Percentiles rank a stretch among this genome's conserved stretches.
Evolutionary conservation across 2,113 vertebrate species (phyloP).

Genomic region (Arvicanthis niloticus): DNA sequence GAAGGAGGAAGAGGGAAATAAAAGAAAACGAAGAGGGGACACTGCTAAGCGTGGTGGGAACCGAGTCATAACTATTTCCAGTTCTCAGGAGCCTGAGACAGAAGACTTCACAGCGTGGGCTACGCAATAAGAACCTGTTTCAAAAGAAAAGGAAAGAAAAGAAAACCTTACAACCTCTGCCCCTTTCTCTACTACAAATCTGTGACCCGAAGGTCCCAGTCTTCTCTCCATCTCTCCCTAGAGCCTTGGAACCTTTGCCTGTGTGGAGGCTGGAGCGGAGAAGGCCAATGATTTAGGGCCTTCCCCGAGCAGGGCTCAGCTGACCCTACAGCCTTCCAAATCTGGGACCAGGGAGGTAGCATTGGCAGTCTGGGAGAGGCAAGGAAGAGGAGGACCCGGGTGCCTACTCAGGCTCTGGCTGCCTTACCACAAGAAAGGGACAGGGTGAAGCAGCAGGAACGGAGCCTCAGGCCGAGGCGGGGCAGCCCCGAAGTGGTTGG

Average conservation of each 20-base stretch:
- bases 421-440: conserved; percentile 78
- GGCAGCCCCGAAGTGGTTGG: conserved; percentile 63
- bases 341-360: conserved; percentile 32
- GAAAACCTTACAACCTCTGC: background rate
- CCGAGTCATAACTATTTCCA: background rate
- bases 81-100: background rate
- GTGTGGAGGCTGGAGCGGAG: no score
- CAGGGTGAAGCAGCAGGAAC: conserved; percentile 60
- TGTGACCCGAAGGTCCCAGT: background rate
- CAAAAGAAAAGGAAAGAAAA: background rate
- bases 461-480: conserved; percentile 70
- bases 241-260: background rate
- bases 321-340: background rate
- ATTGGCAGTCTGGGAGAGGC: conserved; percentile 19
- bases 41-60: background rate
- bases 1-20: background rate
- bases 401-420: conserved; percentile 60
- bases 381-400: conserved; percentile 22
- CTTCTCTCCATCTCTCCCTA: background rate
- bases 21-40: background rate
- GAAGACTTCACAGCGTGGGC: background rate
- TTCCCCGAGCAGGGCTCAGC: background rate
- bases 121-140: background rate
- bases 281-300: background rate
- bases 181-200: background rate